Evolutionary conservation across 2,888 invertebrate genomes (phyloP).

Genomic region (Napeogenes sylphis): DNA sequence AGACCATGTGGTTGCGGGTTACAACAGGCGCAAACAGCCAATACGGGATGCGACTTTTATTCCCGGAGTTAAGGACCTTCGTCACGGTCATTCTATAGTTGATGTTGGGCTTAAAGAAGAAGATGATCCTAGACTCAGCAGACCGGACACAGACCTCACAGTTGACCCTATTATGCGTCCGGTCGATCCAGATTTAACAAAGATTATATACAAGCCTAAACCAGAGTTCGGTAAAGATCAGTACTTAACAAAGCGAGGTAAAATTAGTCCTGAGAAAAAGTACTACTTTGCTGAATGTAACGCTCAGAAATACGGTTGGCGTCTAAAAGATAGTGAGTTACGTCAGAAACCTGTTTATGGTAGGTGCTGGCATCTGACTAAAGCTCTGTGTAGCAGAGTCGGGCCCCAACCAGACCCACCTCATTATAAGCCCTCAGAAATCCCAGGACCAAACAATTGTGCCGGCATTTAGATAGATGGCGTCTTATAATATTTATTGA

Average conservation of each 20-base stretch:
- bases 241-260: slow-evolving; percentile 41
- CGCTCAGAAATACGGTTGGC: slow-evolving; percentile 51
- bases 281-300: slow-evolving; percentile 48
- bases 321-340: slow-evolving; percentile 42
- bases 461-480: slow-evolving; percentile 33
- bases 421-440: slow-evolving; percentile 43
- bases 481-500: slow-evolving; percentile 14
- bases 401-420: slow-evolving; percentile 50
- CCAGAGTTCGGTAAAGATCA: slow-evolving; percentile 42
- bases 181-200: slow-evolving; percentile 38
- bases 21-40: slow-evolving; percentile 40
- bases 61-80: slow-evolving; percentile 40
- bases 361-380: slow-evolving; percentile 46
- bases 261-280: slow-evolving; percentile 44
- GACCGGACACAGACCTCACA: slow-evolving; percentile 40
- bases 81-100: slow-evolving; percentile 43
- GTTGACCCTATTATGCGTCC: slow-evolving; percentile 51
- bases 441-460: slow-evolving; percentile 37
- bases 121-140: slow-evolving; percentile 43
- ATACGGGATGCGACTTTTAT: slow-evolving; percentile 43
- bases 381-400: slow-evolving; percentile 40
- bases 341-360: slow-evolving; percentile 37
- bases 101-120: slow-evolving; percentile 47
- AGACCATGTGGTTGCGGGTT: slow-evolving; percentile 42
- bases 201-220: slow-evolving; percentile 43